phyloP scores from a whole-genome alignment of 2,113 vertebrate genomes.

The Chloebia gouldiae region DNA sequence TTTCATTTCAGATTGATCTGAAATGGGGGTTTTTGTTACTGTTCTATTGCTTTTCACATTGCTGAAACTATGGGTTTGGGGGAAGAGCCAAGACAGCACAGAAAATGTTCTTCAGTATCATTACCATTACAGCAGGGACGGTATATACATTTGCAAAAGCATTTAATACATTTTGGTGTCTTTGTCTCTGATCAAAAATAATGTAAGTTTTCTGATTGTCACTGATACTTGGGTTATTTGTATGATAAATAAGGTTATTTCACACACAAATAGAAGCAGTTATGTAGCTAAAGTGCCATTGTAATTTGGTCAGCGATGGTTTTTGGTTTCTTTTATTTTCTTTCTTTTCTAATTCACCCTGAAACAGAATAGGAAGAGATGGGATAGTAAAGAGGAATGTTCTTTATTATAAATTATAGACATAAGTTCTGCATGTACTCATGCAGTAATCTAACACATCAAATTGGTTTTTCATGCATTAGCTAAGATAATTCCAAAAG shows the following conservation, averaged over 20 bases:
- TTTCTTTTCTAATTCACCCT: background rate
- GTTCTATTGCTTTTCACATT: background rate
- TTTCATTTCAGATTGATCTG: background rate
- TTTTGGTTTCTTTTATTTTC: background rate
- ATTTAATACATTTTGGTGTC: background rate
- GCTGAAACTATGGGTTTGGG: background rate
- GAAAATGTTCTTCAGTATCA: background rate
- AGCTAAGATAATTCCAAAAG: background rate
- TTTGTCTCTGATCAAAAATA: background rate
- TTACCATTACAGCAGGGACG: background rate
- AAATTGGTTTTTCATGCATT: background rate
- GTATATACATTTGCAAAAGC: background rate
- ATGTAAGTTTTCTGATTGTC: background rate
- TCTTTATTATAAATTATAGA: background rate
- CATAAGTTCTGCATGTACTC: background rate
- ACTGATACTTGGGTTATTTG: background rate
- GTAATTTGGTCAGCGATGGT: background rate
- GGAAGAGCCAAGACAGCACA: background rate
- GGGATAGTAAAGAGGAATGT: background rate
- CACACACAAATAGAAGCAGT: background rate
- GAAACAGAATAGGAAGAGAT: background rate
- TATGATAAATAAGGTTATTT: background rate
- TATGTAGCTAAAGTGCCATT: background rate
- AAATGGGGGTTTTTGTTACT: background rate
- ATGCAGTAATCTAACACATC: background rate